Percentiles rank a stretch among this genome's conserved stretches.
Conservation (phyloP, 2,888 invertebrate genomes). For the Dolomedes plantarius region DNA sequence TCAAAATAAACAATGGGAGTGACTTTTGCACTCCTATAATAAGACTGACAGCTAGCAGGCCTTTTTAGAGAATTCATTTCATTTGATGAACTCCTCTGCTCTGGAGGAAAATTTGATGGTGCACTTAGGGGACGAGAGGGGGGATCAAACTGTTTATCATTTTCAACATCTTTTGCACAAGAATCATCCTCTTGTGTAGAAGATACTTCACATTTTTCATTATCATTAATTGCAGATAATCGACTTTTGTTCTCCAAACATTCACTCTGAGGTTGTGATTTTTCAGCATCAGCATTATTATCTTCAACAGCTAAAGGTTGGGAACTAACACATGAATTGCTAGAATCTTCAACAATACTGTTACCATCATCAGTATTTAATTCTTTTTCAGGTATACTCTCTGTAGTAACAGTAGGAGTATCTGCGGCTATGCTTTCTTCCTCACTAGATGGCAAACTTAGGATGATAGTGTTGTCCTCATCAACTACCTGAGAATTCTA, state of each 20-base stretch:
- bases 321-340: conserved; percentile 31
- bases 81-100: conserved; percentile 18
- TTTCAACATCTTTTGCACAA: conserved; percentile 4
- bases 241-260: not conserved
- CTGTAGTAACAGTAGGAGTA: conserved; percentile 26
- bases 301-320: conserved; percentile 24
- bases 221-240: not conserved
- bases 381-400: conserved; percentile 48
- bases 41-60: conserved; percentile 59
- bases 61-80: conserved; percentile 55
- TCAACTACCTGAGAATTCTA: conserved; percentile 65
- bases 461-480: conserved; percentile 66
- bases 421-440: conserved; percentile 50
- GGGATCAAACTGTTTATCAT: conserved; percentile 34
- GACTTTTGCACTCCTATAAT: conserved; percentile 54
- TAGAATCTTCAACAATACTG: conserved; percentile 47
- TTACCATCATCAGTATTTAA: conserved; percentile 24
- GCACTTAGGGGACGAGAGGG: conserved; percentile 62
- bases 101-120: conserved; percentile 46
- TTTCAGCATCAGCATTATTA: not conserved
- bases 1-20: conserved; percentile 60
- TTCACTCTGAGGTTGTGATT: conserved; percentile 12
- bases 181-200: conserved; percentile 14
- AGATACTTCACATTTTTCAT: not conserved
- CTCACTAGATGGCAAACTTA: conserved; percentile 59